Base-by-base conservation (phyloP, 2,113 vertebrate species). In the Eclectus roratus region DNA sequence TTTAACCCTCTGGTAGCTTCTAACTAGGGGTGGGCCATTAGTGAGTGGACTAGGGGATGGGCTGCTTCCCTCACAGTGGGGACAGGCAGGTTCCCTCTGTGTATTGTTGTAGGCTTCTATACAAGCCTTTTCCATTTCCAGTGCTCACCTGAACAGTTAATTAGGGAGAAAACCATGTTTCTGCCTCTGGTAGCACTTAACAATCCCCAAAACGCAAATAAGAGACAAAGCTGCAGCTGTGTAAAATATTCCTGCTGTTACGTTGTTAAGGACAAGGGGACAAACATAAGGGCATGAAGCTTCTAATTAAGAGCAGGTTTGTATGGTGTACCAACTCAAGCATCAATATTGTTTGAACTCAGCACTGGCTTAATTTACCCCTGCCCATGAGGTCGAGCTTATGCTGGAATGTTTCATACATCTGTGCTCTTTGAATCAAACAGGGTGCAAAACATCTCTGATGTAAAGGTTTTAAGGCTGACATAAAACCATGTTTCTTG, bases 221-320 rank as follows among this genome's bases (percentile, higher is more conserved):
- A 76, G 65, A 93, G 81, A 47, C 56, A 68, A 58, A 91, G 46
- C 31, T 85, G 72, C 85, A 80, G 89, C 78, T 91, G 68, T 91
- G 73, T 66, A 61, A 92, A 82, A 82, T 91, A 81, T 64, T 77
- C 25, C 41, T 85, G 41, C 84, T 76, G 78, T 63, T 65, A 1
- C 0, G 1, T 65, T 86, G 21, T 49, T 56, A 84, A 89, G 44
- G 66, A 61, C 15, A 61, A 81, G 17, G 39, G 49, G 44, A 88
- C 66, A 90, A 94, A 68, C 13, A 31, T 31, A 83, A 92, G 73
- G 77, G 46, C 74, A 94, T 29, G 50, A 89, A 91, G 27, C 47
- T 49, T 82, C 68, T 93, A 88, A 95, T 90, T 78, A 85, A 92
- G 41, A 83, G n/a, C 41, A 60, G 77, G 69, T 61, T 86, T 83